These are phyloP conservation scores for Pardalotus punctatus DNA, from an alignment of 2,113 vertebrate genomes.

Conservation along the genomic window DNA sequence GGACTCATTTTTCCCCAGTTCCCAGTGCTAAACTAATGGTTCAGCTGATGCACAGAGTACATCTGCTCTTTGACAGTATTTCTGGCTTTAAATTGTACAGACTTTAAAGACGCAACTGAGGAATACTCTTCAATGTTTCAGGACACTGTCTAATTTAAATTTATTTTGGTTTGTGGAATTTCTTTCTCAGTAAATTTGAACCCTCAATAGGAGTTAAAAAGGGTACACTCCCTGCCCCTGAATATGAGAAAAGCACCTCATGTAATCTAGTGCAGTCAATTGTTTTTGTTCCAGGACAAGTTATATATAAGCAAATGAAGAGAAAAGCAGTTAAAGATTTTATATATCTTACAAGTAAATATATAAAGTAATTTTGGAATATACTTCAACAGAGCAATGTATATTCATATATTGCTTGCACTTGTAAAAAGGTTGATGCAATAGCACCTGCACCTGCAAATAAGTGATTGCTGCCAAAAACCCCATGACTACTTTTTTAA, in stretches of 20 bases:
- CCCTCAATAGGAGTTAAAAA: background rate
- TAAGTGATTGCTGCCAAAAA: background rate
- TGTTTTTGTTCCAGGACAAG: background rate
- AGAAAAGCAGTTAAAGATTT: background rate
- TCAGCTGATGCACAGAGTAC: background rate
- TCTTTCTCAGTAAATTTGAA: background rate
- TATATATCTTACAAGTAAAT: background rate
- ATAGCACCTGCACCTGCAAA: background rate
- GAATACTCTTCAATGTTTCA: background rate
- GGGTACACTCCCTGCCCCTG: rapidly evolving
- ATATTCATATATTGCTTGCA: background rate
- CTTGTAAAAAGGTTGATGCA: background rate
- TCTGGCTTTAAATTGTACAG: background rate
- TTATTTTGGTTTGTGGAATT: background rate
- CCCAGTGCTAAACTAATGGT: background rate
- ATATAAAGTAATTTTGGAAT: background rate
- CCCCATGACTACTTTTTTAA: rapidly evolving
- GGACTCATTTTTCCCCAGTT: background rate
- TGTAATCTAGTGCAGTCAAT: background rate
- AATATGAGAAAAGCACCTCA: background rate
- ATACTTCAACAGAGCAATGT: background rate
- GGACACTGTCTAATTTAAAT: background rate
- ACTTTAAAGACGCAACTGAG: background rate
- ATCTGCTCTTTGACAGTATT: background rate
- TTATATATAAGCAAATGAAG: background rate